phyloP scores from a whole-genome alignment of 2,888 invertebrate species.

The Ectemnius continuus region DNA sequence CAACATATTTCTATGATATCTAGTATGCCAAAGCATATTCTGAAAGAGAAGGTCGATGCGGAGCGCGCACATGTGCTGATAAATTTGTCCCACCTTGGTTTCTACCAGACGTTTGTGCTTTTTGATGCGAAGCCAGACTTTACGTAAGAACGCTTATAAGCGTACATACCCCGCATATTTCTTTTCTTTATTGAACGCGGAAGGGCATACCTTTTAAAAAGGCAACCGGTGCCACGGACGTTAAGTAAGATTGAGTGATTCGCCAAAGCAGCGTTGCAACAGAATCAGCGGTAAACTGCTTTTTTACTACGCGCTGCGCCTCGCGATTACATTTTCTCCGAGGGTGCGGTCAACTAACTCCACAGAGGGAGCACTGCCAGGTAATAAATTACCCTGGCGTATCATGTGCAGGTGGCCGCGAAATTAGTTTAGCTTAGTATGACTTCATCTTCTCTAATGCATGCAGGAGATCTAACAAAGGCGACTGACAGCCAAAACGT shows the following conservation, averaged over 20 bases:
- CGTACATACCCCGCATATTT: not conserved
- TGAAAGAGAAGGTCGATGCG: too few species aligned
- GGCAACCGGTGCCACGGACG: not conserved
- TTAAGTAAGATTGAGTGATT: not conserved
- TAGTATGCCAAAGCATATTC: not conserved
- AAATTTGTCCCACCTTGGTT: not conserved
- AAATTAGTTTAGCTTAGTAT: too few species aligned
- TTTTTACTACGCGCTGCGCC: not conserved
- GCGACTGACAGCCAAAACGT: too few species aligned
- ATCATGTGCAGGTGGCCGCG: too few species aligned
- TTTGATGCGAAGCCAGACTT: too few species aligned
- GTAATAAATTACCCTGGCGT: not conserved
- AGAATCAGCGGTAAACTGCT: not conserved
- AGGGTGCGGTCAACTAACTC: not conserved
- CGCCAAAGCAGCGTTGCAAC: not conserved
- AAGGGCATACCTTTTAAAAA: not conserved
- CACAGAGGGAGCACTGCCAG: not conserved
- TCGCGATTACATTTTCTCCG: not conserved
- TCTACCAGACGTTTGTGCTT: too few species aligned
- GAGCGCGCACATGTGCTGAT: not conserved
- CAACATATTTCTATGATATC: not conserved
- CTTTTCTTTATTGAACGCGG: not conserved
- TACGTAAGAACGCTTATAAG: not conserved
- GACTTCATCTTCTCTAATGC: too few species aligned
- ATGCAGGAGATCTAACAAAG: too few species aligned